A percentile compares a stretch with the other conserved stretches of the same genome.
These are phyloP conservation scores for Syritta pipiens DNA, from an alignment of 2,888 invertebrate species.

Conservation along the genomic window DNA sequence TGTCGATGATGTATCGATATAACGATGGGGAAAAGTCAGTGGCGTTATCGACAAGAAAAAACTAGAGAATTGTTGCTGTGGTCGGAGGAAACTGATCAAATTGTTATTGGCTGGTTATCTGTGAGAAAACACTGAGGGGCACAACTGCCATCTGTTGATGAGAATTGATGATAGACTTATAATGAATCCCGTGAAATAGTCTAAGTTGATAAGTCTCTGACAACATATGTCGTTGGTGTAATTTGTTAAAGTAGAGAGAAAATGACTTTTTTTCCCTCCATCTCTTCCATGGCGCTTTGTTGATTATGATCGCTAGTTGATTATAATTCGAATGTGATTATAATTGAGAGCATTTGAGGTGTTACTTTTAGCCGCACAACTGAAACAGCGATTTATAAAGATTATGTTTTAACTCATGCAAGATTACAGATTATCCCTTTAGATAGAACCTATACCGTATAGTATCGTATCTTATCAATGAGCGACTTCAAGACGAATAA, in stretches of 20 bases:
- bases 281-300: not conserved
- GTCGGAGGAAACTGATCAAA: slow-evolving; percentile 2
- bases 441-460: too few relatives aligned
- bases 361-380: too few relatives aligned
- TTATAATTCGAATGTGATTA: too few relatives aligned
- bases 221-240: slow-evolving; percentile 40
- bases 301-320: slow-evolving; percentile 43
- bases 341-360: too few relatives aligned
- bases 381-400: too few relatives aligned
- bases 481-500: too few relatives aligned
- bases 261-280: slow-evolving; percentile 5
- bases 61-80: not conserved
- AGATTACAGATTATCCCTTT: too few relatives aligned
- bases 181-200: slow-evolving; percentile 47
- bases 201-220: slow-evolving; percentile 54
- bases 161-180: slow-evolving; percentile 54
- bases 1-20: slow-evolving; percentile 54
- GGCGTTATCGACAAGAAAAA: not conserved
- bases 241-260: slow-evolving; percentile 38
- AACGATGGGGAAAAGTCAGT: slow-evolving; percentile 29
- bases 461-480: too few relatives aligned
- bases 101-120: slow-evolving; percentile 21
- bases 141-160: slow-evolving; percentile 21
- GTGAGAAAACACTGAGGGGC: slow-evolving; percentile 35
- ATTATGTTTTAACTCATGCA: too few relatives aligned